Evolutionary conservation across 2,113 vertebrate species (phyloP).

Genomic region (Peromyscus maniculatus): DNA sequence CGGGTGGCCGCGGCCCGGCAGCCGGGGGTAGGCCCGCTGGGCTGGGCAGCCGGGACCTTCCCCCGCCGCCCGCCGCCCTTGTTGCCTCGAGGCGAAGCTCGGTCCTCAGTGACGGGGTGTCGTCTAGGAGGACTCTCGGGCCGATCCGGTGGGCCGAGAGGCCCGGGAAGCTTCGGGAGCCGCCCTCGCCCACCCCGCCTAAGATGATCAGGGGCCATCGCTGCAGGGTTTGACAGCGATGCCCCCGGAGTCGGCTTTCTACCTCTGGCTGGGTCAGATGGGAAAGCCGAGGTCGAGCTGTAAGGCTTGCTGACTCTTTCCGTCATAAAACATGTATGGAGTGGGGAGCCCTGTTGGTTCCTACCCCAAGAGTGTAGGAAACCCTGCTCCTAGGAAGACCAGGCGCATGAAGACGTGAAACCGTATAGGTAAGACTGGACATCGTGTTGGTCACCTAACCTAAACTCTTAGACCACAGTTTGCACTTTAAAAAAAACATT

Average conservation of each 20-base stretch:
- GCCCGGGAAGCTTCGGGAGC: neutral
- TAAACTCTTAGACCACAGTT: neutral
- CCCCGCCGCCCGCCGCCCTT: accelerated
- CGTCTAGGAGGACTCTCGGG: neutral
- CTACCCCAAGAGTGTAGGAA: neutral
- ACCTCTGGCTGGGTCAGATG: neutral
- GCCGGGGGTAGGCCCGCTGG: accelerated
- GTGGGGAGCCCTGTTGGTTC: neutral
- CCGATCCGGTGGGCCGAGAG: neutral
- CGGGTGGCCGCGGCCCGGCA: neutral
- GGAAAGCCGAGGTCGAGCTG: neutral
- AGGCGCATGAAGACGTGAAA: neutral
- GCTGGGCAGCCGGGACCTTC: accelerated
- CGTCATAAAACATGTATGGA: neutral
- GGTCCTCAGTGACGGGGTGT: neutral
- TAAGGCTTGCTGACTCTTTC: neutral
- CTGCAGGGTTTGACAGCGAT: neutral
- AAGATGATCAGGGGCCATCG: neutral
- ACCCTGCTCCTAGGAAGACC: neutral
- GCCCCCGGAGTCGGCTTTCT: neutral
- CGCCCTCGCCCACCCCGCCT: neutral
- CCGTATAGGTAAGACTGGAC: neutral
- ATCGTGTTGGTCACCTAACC: neutral
- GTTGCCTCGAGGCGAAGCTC: neutral
- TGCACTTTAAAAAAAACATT: neutral